phyloP scores from a whole-genome alignment of 2,797 vertebrate species.

The Leuciscus waleckii region DNA sequence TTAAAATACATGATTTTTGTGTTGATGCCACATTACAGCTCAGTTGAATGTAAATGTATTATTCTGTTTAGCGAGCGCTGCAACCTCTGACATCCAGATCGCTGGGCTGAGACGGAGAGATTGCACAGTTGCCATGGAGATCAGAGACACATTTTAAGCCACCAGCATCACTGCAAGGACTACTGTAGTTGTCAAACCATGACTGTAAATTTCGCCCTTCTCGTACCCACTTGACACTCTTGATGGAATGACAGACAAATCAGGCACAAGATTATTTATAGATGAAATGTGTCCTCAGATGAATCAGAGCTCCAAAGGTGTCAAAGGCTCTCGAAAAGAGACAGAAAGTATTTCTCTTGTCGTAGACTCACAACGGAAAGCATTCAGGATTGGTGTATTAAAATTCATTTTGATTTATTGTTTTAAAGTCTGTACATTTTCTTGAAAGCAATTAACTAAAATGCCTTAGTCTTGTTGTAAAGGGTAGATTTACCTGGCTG shows the following conservation, averaged over 20 bases:
- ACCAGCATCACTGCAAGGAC: conserved; percentile 22
- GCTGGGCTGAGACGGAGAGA: neutral
- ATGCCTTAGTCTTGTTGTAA: neutral
- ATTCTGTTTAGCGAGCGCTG: neutral
- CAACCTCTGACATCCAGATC: conserved; percentile 15
- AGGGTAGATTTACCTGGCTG: neutral
- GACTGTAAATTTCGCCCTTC: conserved; percentile 33
- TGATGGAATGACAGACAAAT: conserved; percentile 8
- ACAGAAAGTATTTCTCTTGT: neutral
- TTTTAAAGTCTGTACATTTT: neutral
- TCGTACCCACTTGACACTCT: conserved; percentile 42
- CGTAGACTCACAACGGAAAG: neutral
- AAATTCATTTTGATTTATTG: neutral
- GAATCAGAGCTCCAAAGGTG: neutral
- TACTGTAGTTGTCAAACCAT: conserved; percentile 44
- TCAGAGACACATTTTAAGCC: conserved; percentile 14
- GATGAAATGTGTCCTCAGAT: neutral
- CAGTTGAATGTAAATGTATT: neutral
- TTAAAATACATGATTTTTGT: neutral
- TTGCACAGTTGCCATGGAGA: conserved; percentile 41
- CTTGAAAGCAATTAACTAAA: neutral
- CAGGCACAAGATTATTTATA: neutral
- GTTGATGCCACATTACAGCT: conserved; percentile 14
- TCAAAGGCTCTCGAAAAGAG: neutral
- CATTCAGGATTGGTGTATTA: neutral